Percentiles rank a stretch among this genome's conserved stretches.
These are phyloP conservation scores for Betta splendens DNA, from an alignment of 2,797 vertebrate genomes.

Conservation along the genomic window DNA sequence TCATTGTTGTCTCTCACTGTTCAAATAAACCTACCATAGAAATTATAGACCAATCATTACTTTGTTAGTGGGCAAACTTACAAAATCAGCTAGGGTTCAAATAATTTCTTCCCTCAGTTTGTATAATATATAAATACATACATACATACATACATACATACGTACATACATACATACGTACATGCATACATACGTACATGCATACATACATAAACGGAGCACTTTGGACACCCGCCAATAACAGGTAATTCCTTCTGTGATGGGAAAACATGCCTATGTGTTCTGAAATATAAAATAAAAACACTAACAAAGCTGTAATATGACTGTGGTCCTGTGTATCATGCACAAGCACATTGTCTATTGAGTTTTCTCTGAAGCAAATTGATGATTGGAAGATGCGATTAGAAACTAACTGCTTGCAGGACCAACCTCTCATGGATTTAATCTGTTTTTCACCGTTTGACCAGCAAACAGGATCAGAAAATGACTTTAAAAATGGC, in stretches of 20 bases:
- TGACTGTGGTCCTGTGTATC: conserved; percentile 45
- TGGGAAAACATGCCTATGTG: conserved; percentile 24
- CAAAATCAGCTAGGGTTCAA: no score
- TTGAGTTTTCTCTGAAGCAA: conserved; percentile 56
- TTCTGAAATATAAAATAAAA: conserved; percentile 41
- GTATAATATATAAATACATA: no score
- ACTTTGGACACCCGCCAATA: no score
- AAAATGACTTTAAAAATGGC: conserved; percentile 47
- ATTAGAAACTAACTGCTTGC: conserved; percentile 70
- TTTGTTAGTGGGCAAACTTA: no score
- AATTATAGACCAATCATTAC: no score
- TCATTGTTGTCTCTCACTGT: no score
- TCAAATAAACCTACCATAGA: no score
- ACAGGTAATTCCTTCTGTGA: conserved; percentile 50
- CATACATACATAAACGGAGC: no score
- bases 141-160: no score
- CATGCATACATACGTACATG: no score
- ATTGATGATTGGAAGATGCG: conserved; percentile 62
- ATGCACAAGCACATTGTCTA: conserved; percentile 69
- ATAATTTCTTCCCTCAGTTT: no score
- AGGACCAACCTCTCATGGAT: conserved; percentile 53
- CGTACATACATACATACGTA: no score
- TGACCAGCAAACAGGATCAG: conserved; percentile 55
- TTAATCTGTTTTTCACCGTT: conserved; percentile 46
- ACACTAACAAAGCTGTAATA: conserved; percentile 65